Evolutionary conservation across 2,888 invertebrate species (phyloP).

Genomic region (Drosophila atroscutellata): DNA sequence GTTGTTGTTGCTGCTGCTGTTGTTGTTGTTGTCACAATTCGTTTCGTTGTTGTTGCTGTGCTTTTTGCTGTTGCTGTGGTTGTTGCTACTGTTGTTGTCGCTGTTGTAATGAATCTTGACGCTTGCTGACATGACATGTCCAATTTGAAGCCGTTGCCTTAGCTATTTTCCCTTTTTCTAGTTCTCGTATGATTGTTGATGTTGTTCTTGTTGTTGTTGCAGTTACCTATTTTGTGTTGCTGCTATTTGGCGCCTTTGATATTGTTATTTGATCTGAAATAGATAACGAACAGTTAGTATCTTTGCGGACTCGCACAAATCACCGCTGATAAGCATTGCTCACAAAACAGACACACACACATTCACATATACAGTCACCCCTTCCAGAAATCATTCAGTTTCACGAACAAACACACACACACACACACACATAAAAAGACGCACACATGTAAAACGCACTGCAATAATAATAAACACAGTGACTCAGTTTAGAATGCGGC

Average conservation of each 20-base stretch:
- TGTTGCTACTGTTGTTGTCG: slow-evolving; percentile 53
- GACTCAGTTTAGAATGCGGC: slow-evolving; percentile 31
- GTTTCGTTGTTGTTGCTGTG: slow-evolving; percentile 49
- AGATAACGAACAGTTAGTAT: slow-evolving; percentile 34
- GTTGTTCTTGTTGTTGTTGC: slow-evolving; percentile 18
- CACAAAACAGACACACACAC: slow-evolving; percentile 21
- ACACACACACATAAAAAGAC: slow-evolving; percentile 2
- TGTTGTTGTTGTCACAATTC: slow-evolving; percentile 44
- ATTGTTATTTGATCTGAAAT: slow-evolving; percentile 67
- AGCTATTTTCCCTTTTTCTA: slow-evolving; percentile 14
- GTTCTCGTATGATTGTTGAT: slow-evolving; percentile 7
- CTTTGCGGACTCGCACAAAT: slow-evolving; percentile 17
- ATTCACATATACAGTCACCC: background rate
- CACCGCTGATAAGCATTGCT: slow-evolving; percentile 48
- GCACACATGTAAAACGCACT: slow-evolving; percentile 60
- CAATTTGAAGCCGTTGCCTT: slow-evolving; percentile 73
- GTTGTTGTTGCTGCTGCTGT: slow-evolving; percentile 22
- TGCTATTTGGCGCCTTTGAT: slow-evolving; percentile 32
- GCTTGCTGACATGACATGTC: slow-evolving; percentile 86
- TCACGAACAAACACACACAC: slow-evolving; percentile 14
- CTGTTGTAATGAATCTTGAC: slow-evolving; percentile 80
- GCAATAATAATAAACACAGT: slow-evolving; percentile 58
- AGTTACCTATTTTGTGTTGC: slow-evolving; percentile 9
- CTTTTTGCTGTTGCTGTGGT: slow-evolving; percentile 40
- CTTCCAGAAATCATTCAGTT: background rate